phyloP scores from a whole-genome alignment of 92 coral and sea anemone genomes.

The Actinostola sp. region DNA sequence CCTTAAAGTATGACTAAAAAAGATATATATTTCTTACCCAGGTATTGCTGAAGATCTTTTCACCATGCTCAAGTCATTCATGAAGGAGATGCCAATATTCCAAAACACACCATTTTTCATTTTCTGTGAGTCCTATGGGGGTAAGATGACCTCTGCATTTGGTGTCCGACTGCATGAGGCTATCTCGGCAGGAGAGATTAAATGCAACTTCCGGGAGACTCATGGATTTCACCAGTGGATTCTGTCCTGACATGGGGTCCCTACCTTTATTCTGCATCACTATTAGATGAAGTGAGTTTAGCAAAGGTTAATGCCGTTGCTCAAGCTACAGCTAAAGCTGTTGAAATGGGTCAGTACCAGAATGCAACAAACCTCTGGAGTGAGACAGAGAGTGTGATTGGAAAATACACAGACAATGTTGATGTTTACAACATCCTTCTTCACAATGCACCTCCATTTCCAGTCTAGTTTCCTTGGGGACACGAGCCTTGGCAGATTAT shows the following conservation, averaged over 20 bases:
- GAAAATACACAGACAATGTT: slow-evolving; percentile 77
- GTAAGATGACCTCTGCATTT: slow-evolving; percentile 96
- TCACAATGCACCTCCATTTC: slow-evolving; percentile 71
- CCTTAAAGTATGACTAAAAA: too few relatives aligned
- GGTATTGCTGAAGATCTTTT: slow-evolving; percentile 91
- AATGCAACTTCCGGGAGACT: slow-evolving; percentile 89
- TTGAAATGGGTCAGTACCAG: slow-evolving; percentile 62
- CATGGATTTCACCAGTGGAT: slow-evolving; percentile 98
- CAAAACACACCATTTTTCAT: slow-evolving; percentile 82
- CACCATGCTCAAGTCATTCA: slow-evolving; percentile 77
- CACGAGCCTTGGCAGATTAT: slow-evolving; percentile 58
- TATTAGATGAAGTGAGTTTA: slow-evolving; percentile 74
- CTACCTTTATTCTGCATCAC: slow-evolving; percentile 83
- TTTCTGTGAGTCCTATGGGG: slow-evolving; percentile 98
- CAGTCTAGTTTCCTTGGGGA: slow-evolving; percentile 39
- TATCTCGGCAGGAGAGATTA: slow-evolving; percentile 62
- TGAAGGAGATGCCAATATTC: slow-evolving; percentile 74
- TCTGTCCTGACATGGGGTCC: slow-evolving; percentile 92
- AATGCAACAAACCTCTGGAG: slow-evolving; percentile 81
- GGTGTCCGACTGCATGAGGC: slow-evolving; percentile 84
- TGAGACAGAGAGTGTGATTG: slow-evolving; percentile 64
- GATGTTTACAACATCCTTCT: slow-evolving; percentile 84
- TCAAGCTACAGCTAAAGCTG: slow-evolving; percentile 81
- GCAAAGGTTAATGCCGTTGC: slow-evolving; percentile 68
- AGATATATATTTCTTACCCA: slow-evolving; percentile 2